Percentiles rank a stretch among this genome's conserved stretches.
Conservation (phyloP, 2,113 vertebrate species). For the Acanthisitta chloris region DNA sequence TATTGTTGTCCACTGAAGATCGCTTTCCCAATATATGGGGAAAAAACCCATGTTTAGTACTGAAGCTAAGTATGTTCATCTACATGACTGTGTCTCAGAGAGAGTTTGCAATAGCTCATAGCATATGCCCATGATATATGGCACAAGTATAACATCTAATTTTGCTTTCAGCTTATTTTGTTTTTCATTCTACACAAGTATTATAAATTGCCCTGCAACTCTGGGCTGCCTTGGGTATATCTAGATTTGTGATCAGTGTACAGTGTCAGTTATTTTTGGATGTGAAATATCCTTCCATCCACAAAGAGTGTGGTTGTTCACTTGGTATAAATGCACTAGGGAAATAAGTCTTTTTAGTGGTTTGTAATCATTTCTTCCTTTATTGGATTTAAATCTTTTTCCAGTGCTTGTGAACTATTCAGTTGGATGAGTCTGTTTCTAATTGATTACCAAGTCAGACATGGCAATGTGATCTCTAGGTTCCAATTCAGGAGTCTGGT, state of each 20-base stretch:
- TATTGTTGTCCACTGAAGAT: neutral
- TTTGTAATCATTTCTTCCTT: neutral
- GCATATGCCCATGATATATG: accelerated
- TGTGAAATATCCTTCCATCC: neutral
- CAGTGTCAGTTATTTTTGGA: neutral
- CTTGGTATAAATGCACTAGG: neutral
- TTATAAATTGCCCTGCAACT: neutral
- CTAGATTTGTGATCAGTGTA: neutral
- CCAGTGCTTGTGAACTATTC: neutral
- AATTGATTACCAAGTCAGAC: neutral
- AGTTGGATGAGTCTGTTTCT: neutral
- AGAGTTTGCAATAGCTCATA: neutral
- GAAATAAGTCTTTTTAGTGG: neutral
- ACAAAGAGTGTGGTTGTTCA: neutral
- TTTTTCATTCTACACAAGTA: neutral
- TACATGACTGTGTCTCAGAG: neutral
- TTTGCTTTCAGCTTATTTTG: neutral
- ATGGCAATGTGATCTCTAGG: neutral
- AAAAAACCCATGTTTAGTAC: neutral
- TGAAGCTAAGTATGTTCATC: neutral
- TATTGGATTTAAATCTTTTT: neutral
- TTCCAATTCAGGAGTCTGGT: neutral
- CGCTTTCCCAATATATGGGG: neutral
- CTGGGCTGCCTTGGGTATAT: neutral
- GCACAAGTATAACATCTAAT: neutral